Base-by-base conservation (phyloP, 2,113 vertebrate genomes). In the Glareola pratincola region DNA sequence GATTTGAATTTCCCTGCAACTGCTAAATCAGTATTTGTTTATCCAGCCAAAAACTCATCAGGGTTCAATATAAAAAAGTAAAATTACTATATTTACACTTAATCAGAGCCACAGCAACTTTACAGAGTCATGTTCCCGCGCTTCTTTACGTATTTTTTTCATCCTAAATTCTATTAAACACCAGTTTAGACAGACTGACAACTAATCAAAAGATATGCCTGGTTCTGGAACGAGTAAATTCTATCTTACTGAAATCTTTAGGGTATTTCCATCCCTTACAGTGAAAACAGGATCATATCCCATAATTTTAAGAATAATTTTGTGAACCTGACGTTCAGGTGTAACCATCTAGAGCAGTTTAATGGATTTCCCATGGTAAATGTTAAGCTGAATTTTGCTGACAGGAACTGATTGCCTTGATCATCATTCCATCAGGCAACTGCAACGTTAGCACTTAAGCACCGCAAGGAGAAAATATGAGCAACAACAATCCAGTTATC, bases 21-120 rank as follows among this genome's bases (percentile, higher is more conserved):
- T 82, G 62, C 39, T 79, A 77, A 94, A 83, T 92, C 78, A 73
- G 10, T 94, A 96, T 76, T 93, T 92, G 30, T 77, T 92, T 90
- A 85, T 78, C 53, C 66, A 85, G 60, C 19, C 43, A 76, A 90
- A 92, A 75, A 45, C 43, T 82, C 47, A 14, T 23, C 34, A 72
- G 6, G 8, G 4, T 88, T 94, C 69, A 76, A 90, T 71, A 72
- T 39, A 64, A 30, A 83, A 75, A 27, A 71, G 30, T 21, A 30
- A 62, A 77, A 64, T 22, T 68, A 75, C 6, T 76, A 2, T 47
- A 80, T 85, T 90, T 93, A 69, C 7, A 82, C 17, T 84, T 30
- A 81, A 22, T 86, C 30, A 69, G 37, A 84, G 12, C 13, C n/a
- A 47, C 18, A 68, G 26, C 36, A 85, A 37, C 32, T 83, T 90